Base-by-base conservation (phyloP, 2,888 invertebrate species). In the Mongoloraphidia duomilia region DNA sequence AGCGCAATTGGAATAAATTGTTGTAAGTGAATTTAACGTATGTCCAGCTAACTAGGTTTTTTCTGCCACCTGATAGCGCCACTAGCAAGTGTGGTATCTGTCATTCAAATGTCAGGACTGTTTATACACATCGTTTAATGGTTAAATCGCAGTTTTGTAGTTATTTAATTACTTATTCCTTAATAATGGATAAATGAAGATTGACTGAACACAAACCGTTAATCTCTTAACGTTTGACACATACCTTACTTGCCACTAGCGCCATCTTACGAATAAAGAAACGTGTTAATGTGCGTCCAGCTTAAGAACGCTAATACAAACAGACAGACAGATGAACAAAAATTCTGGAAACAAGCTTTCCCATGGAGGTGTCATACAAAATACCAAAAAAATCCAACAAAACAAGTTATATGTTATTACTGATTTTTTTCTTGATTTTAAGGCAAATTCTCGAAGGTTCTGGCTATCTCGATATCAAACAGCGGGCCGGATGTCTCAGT, bases 401-500 rank as follows among this genome's bases (percentile, higher is more conserved):
- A n/a, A n/a, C 13, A n/a, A 10, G 8, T 41, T 12, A 9, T 41
- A 8, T 41, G 6, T 14, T 12, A 3, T 41, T 41, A 13, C 14
- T 41, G 41, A 44, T 14, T 43, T 42, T 26, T 17, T 41, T 52
- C 41, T 50, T 46, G 17, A 35, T 54, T 67, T 67, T 17, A 64
- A 82, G 82, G 57, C 74, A 74, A 53, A 78, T 85, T 58, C 65
- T 89, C 1, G 70, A 78, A 46, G 76, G 78, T 57, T 79, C 80
- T 1, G 79, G 80, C 58, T 80, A 80, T 41, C 72, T 94, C 38
- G 84, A 85, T 61, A 85, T 94, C 11, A 93, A 94, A 62, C 90
- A 91, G 61, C 78, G 87, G 56, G 90, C 89, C 2, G 93, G 93
- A 10, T 89, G 90, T 60, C 73, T 93, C 8, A 87, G 92, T 0